Percentiles rank a stretch among this genome's conserved stretches.
phyloP scores from a whole-genome alignment of 2,113 vertebrate genomes.

The Sterrhoptilus dennistouni region DNA sequence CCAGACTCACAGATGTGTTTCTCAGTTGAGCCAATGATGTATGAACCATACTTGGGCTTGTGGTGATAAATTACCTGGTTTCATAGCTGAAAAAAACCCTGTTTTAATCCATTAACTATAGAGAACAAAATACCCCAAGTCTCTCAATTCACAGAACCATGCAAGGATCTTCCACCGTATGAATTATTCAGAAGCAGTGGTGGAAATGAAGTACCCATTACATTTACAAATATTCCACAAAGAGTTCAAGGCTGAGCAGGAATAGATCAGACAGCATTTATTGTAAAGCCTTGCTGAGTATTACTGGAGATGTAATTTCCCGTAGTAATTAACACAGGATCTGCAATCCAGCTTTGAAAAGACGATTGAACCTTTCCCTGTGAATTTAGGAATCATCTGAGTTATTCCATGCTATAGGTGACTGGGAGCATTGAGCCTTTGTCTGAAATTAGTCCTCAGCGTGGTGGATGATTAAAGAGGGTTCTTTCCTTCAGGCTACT shows the following conservation, averaged over 20 bases:
- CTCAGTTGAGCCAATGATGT: slow-evolving; percentile 7
- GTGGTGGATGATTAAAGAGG: slow-evolving; percentile 60
- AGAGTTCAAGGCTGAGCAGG: slow-evolving; percentile 55
- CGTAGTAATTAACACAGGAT: slow-evolving; percentile 1
- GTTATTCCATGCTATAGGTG: not conserved
- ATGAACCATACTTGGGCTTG: not conserved
- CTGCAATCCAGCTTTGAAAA: slow-evolving; percentile 35
- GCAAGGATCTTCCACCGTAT: slow-evolving; percentile 33
- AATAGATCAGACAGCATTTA: slow-evolving; percentile 54
- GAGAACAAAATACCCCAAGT: slow-evolving; percentile 34
- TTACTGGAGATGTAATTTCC: slow-evolving; percentile 37
- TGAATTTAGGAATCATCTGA: not conserved
- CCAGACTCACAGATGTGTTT: not conserved
- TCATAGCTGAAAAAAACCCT: slow-evolving; percentile 12
- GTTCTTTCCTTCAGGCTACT: slow-evolving; percentile 47
- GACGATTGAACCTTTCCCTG: slow-evolving; percentile 20
- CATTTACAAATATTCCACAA: slow-evolving; percentile 63
- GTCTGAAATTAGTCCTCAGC: slow-evolving; percentile 49
- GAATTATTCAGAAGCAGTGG: slow-evolving; percentile 63
- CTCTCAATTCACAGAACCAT: not conserved
- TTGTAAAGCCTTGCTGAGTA: slow-evolving; percentile 38
- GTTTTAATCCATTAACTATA: slow-evolving; percentile 50
- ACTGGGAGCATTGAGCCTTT: slow-evolving; percentile 1
- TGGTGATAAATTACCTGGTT: slow-evolving; percentile 53
- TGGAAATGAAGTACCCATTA: slow-evolving; percentile 57